Conservation (phyloP, 2,113 vertebrate genomes). For the Paramormyrops kingsleyae region DNA sequence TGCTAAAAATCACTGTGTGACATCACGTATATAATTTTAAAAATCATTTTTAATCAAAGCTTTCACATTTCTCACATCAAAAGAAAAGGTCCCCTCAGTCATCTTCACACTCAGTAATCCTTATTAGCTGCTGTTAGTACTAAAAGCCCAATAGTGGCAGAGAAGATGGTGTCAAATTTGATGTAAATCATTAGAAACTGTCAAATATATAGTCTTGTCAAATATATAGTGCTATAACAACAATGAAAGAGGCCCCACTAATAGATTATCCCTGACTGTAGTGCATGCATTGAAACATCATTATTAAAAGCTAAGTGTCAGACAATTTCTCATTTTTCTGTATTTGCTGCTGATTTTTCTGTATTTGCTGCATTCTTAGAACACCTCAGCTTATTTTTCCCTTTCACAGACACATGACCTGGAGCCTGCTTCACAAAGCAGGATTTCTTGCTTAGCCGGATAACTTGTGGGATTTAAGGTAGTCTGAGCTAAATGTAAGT, state of each 20-base stretch:
- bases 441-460: background rate
- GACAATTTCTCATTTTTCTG: background rate
- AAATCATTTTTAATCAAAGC: background rate
- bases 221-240: background rate
- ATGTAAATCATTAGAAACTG: background rate
- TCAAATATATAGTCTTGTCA: background rate
- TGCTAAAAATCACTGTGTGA: background rate
- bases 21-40: background rate
- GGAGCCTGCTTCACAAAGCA: background rate
- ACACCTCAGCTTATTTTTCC: background rate
- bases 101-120: background rate
- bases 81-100: background rate
- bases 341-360: background rate
- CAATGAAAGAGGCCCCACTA: background rate
- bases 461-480: background rate
- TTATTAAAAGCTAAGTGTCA: background rate
- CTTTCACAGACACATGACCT: background rate
- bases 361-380: background rate
- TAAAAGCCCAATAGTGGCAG: background rate
- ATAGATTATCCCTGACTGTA: background rate
- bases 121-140: background rate
- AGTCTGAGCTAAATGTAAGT: background rate
- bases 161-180: background rate
- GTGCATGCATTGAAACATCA: background rate
- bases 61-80: background rate